Conservation (phyloP, 2,888 invertebrate species). For the Drosophila buzzatii region DNA sequence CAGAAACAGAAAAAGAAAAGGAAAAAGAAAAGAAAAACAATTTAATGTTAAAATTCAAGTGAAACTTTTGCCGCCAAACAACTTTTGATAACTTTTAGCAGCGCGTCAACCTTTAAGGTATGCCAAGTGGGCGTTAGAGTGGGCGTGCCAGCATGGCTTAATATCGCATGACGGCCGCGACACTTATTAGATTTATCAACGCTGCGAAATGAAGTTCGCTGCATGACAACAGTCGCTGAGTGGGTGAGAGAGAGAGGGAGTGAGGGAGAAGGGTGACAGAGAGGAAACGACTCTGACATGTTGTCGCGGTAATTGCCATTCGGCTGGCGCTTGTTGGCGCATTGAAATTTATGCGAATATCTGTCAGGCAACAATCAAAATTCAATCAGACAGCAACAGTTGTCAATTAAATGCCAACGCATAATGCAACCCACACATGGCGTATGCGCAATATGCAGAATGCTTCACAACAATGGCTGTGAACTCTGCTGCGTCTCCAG, state of each 20-base stretch:
- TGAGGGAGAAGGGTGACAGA: neutral
- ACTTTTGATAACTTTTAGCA: slow-evolving; percentile 61
- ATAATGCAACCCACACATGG: slow-evolving; percentile 27
- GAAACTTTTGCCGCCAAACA: slow-evolving; percentile 64
- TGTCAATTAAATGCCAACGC: slow-evolving; percentile 60
- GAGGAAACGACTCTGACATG: slow-evolving; percentile 20
- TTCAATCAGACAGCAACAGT: slow-evolving; percentile 78
- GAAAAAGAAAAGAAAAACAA: slow-evolving; percentile 33
- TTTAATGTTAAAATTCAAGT: slow-evolving; percentile 63
- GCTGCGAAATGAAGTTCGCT: slow-evolving; percentile 56
- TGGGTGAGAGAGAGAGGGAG: neutral
- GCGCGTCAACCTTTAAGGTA: slow-evolving; percentile 66
- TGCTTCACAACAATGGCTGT: slow-evolving; percentile 1
- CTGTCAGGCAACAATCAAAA: slow-evolving; percentile 65
- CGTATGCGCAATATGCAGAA: slow-evolving; percentile 62
- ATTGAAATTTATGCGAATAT: slow-evolving; percentile 59
- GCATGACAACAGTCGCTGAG: slow-evolving; percentile 45
- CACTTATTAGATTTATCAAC: slow-evolving; percentile 80
- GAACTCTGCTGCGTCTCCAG: slow-evolving; percentile 31
- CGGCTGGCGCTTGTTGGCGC: slow-evolving; percentile 42
- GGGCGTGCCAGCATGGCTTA: slow-evolving; percentile 49
- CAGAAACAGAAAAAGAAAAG: neutral
- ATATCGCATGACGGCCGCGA: slow-evolving; percentile 64
- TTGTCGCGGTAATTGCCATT: slow-evolving; percentile 51
- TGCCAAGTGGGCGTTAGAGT: slow-evolving; percentile 10